Evolutionary conservation across 1,140 invertebrate species (phyloP).

Genomic region (Odontomachus brunneus): DNA sequence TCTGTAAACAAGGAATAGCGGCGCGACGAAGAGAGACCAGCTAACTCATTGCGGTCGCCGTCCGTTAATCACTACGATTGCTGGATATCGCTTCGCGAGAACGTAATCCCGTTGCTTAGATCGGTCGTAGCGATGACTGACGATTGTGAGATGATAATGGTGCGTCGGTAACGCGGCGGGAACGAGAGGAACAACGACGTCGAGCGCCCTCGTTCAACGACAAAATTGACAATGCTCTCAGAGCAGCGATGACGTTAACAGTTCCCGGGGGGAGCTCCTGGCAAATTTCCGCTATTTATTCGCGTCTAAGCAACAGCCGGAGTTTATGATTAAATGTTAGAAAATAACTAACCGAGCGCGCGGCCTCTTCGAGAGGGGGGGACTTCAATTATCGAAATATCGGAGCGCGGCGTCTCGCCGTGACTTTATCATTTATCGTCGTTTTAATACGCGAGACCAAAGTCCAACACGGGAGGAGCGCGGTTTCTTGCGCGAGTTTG

Average conservation of each 20-base stretch:
- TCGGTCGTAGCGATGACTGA: too few species aligned
- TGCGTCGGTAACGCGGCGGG: too few species aligned
- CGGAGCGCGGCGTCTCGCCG: background rate
- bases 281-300: too few species aligned
- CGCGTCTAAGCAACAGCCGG: too few species aligned
- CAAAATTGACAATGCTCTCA: too few species aligned
- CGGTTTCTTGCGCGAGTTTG: constrained; percentile 51
- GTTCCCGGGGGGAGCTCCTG: too few species aligned
- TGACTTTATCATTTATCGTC: constrained; percentile 52
- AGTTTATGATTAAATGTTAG: too few species aligned
- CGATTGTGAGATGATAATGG: too few species aligned
- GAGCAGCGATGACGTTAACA: too few species aligned
- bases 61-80: background rate
- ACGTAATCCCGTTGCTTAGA: too few species aligned
- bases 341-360: background rate
- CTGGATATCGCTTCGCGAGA: background rate
- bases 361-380: background rate
- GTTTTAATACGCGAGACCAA: constrained; percentile 67
- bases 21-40: constrained; percentile 54
- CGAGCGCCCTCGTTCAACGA: too few species aligned
- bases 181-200: too few species aligned
- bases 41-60: constrained; percentile 63
- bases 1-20: constrained; percentile 71
- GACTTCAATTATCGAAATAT: constrained; percentile 19
- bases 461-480: constrained; percentile 15